Conservation (phyloP, 2,888 invertebrate species). For the Ischnus inquisitorius region DNA sequence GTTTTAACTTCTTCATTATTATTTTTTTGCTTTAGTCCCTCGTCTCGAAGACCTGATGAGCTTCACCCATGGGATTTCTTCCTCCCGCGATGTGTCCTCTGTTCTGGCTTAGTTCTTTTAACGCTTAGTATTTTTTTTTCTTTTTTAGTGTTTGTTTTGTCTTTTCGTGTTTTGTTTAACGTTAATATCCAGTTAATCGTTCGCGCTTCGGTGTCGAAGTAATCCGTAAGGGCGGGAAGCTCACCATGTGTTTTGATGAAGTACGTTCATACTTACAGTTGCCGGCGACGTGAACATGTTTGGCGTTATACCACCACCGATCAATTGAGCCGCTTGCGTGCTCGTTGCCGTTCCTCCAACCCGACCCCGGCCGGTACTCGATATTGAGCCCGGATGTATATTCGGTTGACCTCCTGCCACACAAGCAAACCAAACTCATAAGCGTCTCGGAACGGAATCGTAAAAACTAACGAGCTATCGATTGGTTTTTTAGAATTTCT, state of each 20-base stretch:
- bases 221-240: conserved; percentile 66
- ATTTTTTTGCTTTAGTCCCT: conserved; percentile 18
- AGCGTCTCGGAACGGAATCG: conserved; percentile 39
- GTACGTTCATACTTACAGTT: conserved; percentile 81
- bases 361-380: conserved; percentile 88
- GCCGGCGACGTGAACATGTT: conserved; percentile 87
- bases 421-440: conserved; percentile 73
- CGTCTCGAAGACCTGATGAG: conserved; percentile 61
- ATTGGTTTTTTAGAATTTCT: conserved; percentile 30
- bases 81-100: conserved; percentile 55
- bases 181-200: conserved; percentile 21
- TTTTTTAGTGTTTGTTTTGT: conserved; percentile 20
- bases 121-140: background rate
- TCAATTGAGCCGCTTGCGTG: conserved; percentile 88
- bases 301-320: conserved; percentile 91
- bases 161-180: conserved; percentile 8
- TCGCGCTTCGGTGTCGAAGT: conserved; percentile 45
- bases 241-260: conserved; percentile 65
- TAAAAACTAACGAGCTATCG: conserved; percentile 11
- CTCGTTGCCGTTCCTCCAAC: conserved; percentile 88
- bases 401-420: conserved; percentile 87
- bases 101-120: background rate
- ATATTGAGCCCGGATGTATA: conserved; percentile 89
- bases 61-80: conserved; percentile 66
- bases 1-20: background rate